Evolutionary conservation across 2,888 invertebrate genomes (phyloP), one percentile per base, ranked within the genome.

Genomic region (Arrhopalites spinosus): DNA sequence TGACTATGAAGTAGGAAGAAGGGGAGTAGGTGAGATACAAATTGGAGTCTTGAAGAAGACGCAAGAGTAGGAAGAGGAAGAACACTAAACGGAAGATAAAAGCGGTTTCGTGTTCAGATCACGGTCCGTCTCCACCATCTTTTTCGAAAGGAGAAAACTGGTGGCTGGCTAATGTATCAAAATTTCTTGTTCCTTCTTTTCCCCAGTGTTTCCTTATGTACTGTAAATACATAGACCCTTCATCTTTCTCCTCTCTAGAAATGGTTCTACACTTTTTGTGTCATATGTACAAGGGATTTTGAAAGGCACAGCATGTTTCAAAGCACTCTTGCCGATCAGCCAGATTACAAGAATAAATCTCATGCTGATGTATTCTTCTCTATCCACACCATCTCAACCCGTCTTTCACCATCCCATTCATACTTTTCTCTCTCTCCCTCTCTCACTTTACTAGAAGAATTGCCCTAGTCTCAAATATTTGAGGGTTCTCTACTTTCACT

Each of bases 21-120:
- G 20, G 53, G 29, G 25, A 29, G 29, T 63, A 63, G 63, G 30
- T 63, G 63, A 63, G 63, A 61, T 30, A 47, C 63, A 64, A 73
- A 47, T 30, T 50, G 50, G 27, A 47, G 63, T 45, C 8, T 27
- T 11, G 53, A 11, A 27, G 73, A 63, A 25, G 29, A 7, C 11
- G 13, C n/a, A 29, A 27, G 47, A 29, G 29, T 29, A 61, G 27
- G 56, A 67, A 71, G 68, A 50, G 50, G 17, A n/a, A 25, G 2
- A 30, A 59, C n/a, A 53, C 68, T 76, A 80, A 79, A 78, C 79
- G 79, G 80, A 80, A 76, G 81, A 79, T 82, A 82, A 82, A 82
- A 82, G 82, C 79, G 74, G 80, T 81, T 82, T 77, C 82, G 77
- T 82, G 82, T 82, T 82, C 79, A 73, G 77, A 80, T 81, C 76